These are phyloP conservation scores for Acanthurus tractus DNA, from an alignment of 2,797 vertebrate genomes.

Conservation along the genomic window DNA sequence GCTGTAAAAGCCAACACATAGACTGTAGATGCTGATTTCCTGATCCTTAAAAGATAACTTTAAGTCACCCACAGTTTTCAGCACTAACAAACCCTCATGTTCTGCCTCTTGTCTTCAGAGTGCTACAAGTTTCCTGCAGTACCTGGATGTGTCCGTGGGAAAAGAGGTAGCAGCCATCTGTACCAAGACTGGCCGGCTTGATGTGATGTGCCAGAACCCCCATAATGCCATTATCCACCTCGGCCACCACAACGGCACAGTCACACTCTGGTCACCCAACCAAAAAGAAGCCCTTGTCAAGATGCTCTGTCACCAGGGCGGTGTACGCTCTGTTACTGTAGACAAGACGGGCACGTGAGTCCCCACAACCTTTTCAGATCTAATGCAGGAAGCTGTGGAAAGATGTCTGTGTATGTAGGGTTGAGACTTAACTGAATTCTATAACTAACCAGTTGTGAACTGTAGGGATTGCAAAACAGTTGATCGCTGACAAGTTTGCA, in stretches of 20 bases:
- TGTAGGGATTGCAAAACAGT: neutral
- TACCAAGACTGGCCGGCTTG: constrained; percentile 88
- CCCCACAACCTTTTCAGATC: neutral
- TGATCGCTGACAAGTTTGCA: neutral
- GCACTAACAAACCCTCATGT: neutral
- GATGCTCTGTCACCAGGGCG: constrained; percentile 91
- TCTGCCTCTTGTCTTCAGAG: constrained; percentile 81
- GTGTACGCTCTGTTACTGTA: constrained; percentile 87
- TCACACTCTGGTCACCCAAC: constrained; percentile 92
- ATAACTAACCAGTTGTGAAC: too few relatives aligned
- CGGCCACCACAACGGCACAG: constrained; percentile 91
- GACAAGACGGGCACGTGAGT: constrained; percentile 92
- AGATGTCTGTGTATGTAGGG: too few relatives aligned
- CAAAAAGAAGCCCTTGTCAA: constrained; percentile 90
- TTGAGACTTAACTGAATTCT: too few relatives aligned
- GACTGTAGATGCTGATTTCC: neutral
- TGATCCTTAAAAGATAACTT: constrained; percentile 3
- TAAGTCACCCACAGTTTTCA: neutral
- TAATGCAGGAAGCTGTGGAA: neutral
- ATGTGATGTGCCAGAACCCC: constrained; percentile 92
- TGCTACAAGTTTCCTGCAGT: constrained; percentile 91
- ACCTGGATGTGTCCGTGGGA: constrained; percentile 92
- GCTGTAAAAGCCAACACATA: neutral
- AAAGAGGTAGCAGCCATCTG: constrained; percentile 89
- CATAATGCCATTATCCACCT: constrained; percentile 91